Evolutionary conservation across 2,797 vertebrate genomes (phyloP).

Genomic region (Propithecus perrieri): DNA sequence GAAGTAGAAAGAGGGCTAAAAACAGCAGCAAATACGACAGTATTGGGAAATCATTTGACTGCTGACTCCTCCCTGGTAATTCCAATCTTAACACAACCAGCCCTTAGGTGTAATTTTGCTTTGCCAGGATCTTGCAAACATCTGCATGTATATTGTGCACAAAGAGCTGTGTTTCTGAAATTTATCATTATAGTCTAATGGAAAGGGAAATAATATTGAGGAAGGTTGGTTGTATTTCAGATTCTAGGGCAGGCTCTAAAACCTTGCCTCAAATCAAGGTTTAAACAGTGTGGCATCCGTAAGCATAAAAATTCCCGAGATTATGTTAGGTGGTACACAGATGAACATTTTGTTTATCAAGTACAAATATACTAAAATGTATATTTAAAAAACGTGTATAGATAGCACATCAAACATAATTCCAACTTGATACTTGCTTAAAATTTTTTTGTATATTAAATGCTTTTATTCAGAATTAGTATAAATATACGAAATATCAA

Average conservation of each 20-base stretch:
- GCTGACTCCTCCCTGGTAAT: neutral
- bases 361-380: neutral
- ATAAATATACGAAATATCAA: neutral
- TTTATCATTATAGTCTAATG: neutral
- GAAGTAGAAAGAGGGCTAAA: neutral
- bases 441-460: neutral
- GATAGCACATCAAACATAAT: neutral
- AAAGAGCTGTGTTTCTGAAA: neutral
- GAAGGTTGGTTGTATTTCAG: neutral
- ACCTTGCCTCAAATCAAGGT: neutral
- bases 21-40: neutral
- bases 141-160: neutral
- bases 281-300: neutral
- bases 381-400: neutral
- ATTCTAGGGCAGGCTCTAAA: neutral
- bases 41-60: neutral
- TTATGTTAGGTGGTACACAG: neutral
- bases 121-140: slow-evolving; percentile 23
- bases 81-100: neutral
- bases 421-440: neutral
- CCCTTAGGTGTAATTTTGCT: neutral
- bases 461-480: slow-evolving; percentile 3
- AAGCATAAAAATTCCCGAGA: neutral
- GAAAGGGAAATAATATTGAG: neutral
- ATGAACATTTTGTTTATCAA: neutral